phyloP scores from a whole-genome alignment of 1,140 invertebrate species.

The Macrocentrus cingulum region DNA sequence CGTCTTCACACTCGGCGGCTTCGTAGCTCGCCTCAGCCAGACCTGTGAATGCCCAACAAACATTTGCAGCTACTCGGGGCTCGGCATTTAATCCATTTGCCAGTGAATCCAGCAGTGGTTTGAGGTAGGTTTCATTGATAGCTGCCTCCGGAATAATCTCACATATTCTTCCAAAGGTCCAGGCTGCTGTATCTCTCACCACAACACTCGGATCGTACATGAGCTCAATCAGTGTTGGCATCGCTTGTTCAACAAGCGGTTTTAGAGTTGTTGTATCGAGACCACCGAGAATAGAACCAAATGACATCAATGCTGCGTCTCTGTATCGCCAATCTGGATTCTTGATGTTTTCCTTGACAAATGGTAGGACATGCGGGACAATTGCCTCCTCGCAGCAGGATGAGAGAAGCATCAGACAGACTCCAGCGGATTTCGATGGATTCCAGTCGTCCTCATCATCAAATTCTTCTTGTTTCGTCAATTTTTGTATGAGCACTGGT shows the following conservation, averaged over 20 bases:
- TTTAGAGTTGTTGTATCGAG: constrained; percentile 85
- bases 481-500: constrained; percentile 89
- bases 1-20: constrained; percentile 69
- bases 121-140: constrained; percentile 84
- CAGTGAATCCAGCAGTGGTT: constrained; percentile 85
- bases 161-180: constrained; percentile 97
- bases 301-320: constrained; percentile 98
- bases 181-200: constrained; percentile 95
- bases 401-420: constrained; percentile 97
- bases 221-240: constrained; percentile 90
- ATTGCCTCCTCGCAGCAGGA: constrained; percentile 97
- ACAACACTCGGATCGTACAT: constrained; percentile 92
- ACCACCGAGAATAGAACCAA: constrained; percentile 95
- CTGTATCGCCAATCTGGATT: constrained; percentile 91
- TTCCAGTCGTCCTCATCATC: constrained; percentile 99
- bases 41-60: constrained; percentile 99
- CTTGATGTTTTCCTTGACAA: constrained; percentile 94
- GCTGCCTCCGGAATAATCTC: constrained; percentile 96
- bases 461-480: constrained; percentile 92
- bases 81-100: constrained; percentile 88
- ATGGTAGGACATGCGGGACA: constrained; percentile 94
- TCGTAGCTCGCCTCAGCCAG: constrained; percentile 98
- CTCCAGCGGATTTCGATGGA: constrained; percentile 97
- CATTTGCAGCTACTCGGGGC: constrained; percentile 95
- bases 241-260: constrained; percentile 93